Percentiles rank a stretch among this genome's conserved stretches.
phyloP scores from a whole-genome alignment of 2,797 vertebrate genomes.

The Morus bassanus region DNA sequence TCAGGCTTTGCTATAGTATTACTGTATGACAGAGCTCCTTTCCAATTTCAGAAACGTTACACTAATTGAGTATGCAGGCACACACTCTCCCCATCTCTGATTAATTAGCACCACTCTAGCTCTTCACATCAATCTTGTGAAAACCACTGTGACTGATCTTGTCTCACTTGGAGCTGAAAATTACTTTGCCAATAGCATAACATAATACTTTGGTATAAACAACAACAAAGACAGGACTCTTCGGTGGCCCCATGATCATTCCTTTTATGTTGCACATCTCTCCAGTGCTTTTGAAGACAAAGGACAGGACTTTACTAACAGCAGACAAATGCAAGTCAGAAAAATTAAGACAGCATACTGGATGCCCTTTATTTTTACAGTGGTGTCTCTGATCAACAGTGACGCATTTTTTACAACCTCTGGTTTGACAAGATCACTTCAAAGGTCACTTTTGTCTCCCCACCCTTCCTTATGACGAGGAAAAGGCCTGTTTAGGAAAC shows the following conservation, averaged over 20 bases:
- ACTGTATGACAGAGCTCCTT: background rate
- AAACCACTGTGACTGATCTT: slow-evolving; percentile 72
- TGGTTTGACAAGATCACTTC: background rate
- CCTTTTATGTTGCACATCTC: slow-evolving; percentile 70
- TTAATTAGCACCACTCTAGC: slow-evolving; percentile 79
- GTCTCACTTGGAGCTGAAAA: slow-evolving; percentile 77
- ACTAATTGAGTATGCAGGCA: slow-evolving; percentile 51
- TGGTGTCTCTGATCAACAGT: slow-evolving; percentile 20
- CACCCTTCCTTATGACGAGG: background rate
- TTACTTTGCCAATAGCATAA: slow-evolving; percentile 73
- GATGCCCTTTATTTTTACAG: background rate
- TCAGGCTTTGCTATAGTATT: background rate
- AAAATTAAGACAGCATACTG: slow-evolving; percentile 18
- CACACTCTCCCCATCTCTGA: slow-evolving; percentile 55
- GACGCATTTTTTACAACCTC: background rate
- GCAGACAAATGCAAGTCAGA: background rate
- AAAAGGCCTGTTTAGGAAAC: slow-evolving; percentile 5
- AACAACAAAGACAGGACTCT: slow-evolving; percentile 64
- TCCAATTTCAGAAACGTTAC: slow-evolving; percentile 32
- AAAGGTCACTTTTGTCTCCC: background rate
- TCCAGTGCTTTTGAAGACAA: slow-evolving; percentile 70
- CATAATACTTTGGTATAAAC: slow-evolving; percentile 69
- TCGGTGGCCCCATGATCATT: slow-evolving; percentile 45
- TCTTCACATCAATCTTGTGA: slow-evolving; percentile 73
- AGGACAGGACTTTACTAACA: slow-evolving; percentile 58